These are phyloP conservation scores for Orius insidiosus DNA, from an alignment of 1,140 invertebrate genomes.

Conservation along the genomic window DNA sequence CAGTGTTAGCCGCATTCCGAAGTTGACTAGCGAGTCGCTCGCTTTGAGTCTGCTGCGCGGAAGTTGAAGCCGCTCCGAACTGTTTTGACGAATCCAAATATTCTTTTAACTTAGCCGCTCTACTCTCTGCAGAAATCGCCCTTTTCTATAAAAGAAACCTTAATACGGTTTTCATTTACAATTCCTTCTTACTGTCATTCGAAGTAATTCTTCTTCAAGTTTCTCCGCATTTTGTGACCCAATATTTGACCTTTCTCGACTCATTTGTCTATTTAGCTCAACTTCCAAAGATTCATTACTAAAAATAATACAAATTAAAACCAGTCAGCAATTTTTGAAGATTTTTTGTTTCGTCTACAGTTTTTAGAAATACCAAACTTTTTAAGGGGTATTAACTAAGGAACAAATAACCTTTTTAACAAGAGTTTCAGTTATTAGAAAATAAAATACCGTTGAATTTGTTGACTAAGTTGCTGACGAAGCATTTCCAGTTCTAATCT, in stretches of 20 bases:
- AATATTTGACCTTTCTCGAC: constrained; percentile 32
- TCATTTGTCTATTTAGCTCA: constrained; percentile 31
- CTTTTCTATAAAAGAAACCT: constrained; percentile 30
- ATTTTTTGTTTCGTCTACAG: no score
- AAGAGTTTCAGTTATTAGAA: no score
- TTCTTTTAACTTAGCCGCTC: constrained; percentile 32
- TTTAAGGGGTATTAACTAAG: no score
- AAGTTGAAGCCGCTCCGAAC: constrained; percentile 16
- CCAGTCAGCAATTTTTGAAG: neutral
- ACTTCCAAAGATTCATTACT: constrained; percentile 32
- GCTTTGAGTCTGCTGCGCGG: constrained; percentile 23
- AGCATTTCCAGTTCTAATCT: constrained; percentile 33
- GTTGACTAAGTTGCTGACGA: constrained; percentile 31
- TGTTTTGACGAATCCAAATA: constrained; percentile 1
- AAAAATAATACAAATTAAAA: constrained; percentile 17
- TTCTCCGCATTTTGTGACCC: constrained; percentile 15
- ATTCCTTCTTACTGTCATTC: constrained; percentile 1
- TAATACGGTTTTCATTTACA: no score
- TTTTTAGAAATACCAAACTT: no score
- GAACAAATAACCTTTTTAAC: no score
- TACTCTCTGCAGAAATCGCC: constrained; percentile 34
- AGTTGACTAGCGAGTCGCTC: constrained; percentile 34
- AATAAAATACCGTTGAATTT: constrained; percentile 27
- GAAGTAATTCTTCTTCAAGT: constrained; percentile 4
- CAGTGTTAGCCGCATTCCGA: constrained; percentile 38